Evolutionary conservation across 2,797 vertebrate species (phyloP).

Genomic region (Anableps anableps): DNA sequence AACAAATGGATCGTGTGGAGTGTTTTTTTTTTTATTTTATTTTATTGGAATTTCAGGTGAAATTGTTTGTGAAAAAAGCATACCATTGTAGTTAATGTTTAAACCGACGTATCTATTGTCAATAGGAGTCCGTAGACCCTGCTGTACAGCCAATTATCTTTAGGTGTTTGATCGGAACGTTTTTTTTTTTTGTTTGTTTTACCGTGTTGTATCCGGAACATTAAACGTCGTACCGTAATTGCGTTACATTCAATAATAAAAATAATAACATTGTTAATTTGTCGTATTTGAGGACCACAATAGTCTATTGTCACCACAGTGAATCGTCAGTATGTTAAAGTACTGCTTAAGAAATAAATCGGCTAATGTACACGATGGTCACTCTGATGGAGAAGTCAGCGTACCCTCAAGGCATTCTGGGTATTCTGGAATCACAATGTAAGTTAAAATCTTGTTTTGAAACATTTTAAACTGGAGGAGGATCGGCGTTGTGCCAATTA

Average conservation of each 20-base stretch:
- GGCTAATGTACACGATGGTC: rapidly evolving
- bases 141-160: not conserved
- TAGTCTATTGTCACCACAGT: not conserved
- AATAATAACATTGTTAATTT: not conserved
- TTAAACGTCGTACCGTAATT: slow-evolving; percentile 6
- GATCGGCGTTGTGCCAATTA: rapidly evolving
- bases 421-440: rapidly evolving
- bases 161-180: slow-evolving; percentile 26
- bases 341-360: not conserved
- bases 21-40: not conserved
- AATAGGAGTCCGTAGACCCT: not conserved
- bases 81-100: too few relatives aligned
- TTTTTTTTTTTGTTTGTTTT: rapidly evolving
- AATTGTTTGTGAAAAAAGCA: too few relatives aligned
- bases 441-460: rapidly evolving
- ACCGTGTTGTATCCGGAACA: slow-evolving; percentile 9
- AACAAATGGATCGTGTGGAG: not conserved
- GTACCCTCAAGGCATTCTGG: slow-evolving; percentile 59
- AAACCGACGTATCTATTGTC: not conserved
- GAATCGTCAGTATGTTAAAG: not conserved
- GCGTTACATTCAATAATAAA: not conserved
- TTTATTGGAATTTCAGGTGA: too few relatives aligned
- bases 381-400: rapidly evolving
- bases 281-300: not conserved
- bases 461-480: rapidly evolving